These are phyloP conservation scores for Apis cerana DNA, from an alignment of 1,140 invertebrate genomes.

Conservation along the genomic window DNA sequence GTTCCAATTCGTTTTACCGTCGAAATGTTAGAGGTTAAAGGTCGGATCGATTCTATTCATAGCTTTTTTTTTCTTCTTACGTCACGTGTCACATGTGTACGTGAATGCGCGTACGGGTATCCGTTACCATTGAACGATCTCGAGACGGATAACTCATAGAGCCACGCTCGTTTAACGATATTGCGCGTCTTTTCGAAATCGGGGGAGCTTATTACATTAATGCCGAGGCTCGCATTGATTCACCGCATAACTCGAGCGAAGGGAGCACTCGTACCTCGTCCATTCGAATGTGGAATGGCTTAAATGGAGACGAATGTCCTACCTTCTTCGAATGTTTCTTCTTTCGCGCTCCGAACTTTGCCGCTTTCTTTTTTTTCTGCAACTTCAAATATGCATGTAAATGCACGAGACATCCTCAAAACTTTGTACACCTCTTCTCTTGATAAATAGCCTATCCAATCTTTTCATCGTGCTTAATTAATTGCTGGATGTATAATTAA, in stretches of 20 bases:
- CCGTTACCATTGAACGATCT: neutral
- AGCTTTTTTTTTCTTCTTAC: too few relatives aligned
- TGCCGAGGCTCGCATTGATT: slow-evolving; percentile 5
- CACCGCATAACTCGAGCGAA: neutral
- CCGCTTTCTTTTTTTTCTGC: too few relatives aligned
- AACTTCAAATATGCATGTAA: too few relatives aligned
- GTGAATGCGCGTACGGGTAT: too few relatives aligned
- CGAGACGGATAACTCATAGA: slow-evolving; percentile 3
- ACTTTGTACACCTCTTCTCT: too few relatives aligned
- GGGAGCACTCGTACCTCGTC: neutral
- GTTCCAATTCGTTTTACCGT: neutral
- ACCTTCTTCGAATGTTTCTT: too few relatives aligned
- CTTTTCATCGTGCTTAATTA: too few relatives aligned
- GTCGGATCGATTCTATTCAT: neutral
- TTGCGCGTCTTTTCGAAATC: neutral
- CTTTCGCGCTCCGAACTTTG: too few relatives aligned
- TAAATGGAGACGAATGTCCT: neutral
- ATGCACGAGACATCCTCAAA: too few relatives aligned
- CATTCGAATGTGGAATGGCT: neutral
- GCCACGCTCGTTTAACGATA: neutral
- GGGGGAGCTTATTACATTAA: neutral
- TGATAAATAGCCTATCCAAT: too few relatives aligned
- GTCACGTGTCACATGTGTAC: too few relatives aligned
- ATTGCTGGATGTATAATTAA: too few relatives aligned
- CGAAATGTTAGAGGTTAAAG: neutral